Percentiles rank a stretch among this genome's conserved stretches.
Conservation (phyloP, 2,797 vertebrate genomes). For the Chrysocyon brachyurus region DNA sequence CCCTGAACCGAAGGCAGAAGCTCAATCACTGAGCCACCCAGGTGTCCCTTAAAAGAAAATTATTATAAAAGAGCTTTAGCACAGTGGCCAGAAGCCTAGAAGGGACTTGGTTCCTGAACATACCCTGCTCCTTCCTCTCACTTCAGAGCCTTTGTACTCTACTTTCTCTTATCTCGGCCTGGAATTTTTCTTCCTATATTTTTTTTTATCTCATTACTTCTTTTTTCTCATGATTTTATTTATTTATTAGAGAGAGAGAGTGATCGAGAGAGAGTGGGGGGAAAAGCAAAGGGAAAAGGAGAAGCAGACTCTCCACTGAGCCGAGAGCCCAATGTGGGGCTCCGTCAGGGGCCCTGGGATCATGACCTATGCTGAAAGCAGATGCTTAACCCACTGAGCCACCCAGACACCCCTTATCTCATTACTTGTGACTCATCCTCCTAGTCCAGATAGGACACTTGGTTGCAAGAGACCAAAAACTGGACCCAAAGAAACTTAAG, state of each 20-base stretch:
- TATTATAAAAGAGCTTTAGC: background rate
- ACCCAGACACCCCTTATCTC: background rate
- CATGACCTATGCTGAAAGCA: too few relatives aligned
- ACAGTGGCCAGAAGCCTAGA: background rate
- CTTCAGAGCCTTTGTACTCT: background rate
- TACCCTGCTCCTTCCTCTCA: background rate
- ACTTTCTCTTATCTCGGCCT: background rate
- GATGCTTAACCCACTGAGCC: too few relatives aligned
- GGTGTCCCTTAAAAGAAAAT: background rate
- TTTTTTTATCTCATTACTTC: background rate
- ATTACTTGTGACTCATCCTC: background rate
- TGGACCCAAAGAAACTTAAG: constrained; percentile 16
- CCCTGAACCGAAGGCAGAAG: too few relatives aligned
- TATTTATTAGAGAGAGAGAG: too few relatives aligned
- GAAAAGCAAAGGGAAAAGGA: too few relatives aligned
- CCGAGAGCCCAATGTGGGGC: too few relatives aligned
- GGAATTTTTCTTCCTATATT: background rate
- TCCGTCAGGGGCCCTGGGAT: too few relatives aligned
- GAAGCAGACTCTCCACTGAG: too few relatives aligned
- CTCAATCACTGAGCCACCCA: too few relatives aligned
- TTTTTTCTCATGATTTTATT: too few relatives aligned
- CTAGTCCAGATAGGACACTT: background rate
- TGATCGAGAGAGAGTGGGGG: too few relatives aligned
- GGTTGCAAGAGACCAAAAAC: background rate
- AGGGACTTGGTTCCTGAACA: background rate